Conservation (phyloP, 2,888 invertebrate genomes). For the Orchesella flavescens region DNA sequence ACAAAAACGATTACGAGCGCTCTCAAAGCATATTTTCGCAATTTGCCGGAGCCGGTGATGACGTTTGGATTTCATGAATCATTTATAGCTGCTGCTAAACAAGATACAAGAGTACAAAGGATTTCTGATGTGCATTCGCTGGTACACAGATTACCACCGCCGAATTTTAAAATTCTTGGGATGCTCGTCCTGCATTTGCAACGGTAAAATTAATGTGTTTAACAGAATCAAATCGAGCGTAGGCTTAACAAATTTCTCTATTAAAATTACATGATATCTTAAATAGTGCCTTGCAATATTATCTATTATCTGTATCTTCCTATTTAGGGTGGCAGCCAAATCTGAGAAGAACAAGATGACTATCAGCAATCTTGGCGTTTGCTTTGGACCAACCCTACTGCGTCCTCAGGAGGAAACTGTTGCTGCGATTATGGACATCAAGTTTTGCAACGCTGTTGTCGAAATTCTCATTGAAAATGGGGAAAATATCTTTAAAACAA, state of each 20-base stretch:
- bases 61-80: constrained; percentile 91
- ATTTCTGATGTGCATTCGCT: constrained; percentile 89
- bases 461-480: constrained; percentile 95
- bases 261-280: too few species aligned
- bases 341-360: constrained; percentile 95
- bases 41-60: constrained; percentile 96
- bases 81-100: constrained; percentile 94
- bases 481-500: constrained; percentile 79
- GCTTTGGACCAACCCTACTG: constrained; percentile 97
- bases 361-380: constrained; percentile 96
- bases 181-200: constrained; percentile 89
- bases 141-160: constrained; percentile 87
- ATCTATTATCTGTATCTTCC: too few species aligned
- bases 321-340: constrained; percentile 85
- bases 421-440: constrained; percentile 98
- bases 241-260: constrained; percentile 37
- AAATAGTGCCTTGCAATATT: background rate
- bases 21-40: constrained; percentile 94
- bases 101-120: constrained; percentile 85
- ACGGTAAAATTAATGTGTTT: constrained; percentile 78
- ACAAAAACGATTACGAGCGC: constrained; percentile 98
- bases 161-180: constrained; percentile 89
- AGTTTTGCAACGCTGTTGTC: constrained; percentile 98
- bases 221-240: background rate
- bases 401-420: constrained; percentile 97